Evolutionary conservation across 2,113 vertebrate species (phyloP).

Genomic region (Phylloscopus trochiloides): DNA sequence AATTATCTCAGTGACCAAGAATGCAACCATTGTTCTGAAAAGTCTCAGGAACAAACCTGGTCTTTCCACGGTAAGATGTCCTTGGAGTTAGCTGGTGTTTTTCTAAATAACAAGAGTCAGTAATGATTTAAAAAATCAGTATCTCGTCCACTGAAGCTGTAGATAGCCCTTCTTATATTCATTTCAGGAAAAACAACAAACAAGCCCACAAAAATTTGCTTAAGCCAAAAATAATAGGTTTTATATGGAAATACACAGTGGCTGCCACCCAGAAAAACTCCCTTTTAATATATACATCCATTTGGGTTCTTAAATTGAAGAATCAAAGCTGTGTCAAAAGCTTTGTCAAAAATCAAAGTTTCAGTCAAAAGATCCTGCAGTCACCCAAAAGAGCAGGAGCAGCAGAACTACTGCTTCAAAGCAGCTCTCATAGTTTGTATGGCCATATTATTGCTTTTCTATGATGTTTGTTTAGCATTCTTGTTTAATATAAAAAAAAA

Average conservation of each 20-base stretch:
- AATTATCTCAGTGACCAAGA: neutral
- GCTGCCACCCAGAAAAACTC: neutral
- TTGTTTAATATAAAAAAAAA: neutral
- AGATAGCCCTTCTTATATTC: neutral
- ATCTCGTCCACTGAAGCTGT: neutral
- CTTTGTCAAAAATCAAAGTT: neutral
- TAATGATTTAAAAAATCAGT: neutral
- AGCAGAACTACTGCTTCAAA: neutral
- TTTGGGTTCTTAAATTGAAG: neutral
- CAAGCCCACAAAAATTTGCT: neutral
- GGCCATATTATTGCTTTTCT: neutral
- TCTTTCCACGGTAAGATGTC: neutral
- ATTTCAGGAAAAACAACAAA: neutral
- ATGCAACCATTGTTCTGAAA: neutral
- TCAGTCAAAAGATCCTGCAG: neutral
- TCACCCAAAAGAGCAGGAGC: neutral
- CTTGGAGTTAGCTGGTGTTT: neutral
- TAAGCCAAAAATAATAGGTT: neutral
- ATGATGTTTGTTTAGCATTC: neutral
- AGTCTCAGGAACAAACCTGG: neutral
- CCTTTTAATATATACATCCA: neutral
- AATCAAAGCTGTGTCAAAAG: neutral
- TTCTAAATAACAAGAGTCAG: neutral
- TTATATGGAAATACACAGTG: neutral
- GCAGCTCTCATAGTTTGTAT: neutral